These are phyloP conservation scores for Platyscapa corneri DNA, from an alignment of 1,140 invertebrate genomes.

Conservation along the genomic window DNA sequence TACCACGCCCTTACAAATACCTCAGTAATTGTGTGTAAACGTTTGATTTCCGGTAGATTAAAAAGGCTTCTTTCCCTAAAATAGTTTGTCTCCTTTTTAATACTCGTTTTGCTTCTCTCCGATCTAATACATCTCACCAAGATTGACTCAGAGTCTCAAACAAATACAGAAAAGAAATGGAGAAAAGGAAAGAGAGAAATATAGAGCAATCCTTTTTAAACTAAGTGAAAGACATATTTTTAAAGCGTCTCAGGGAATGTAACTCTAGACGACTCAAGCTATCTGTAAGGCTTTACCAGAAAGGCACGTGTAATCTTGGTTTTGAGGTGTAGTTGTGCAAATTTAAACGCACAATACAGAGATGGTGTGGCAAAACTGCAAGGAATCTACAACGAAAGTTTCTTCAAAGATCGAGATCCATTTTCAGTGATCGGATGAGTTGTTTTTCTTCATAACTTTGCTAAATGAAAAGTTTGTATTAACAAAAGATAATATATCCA, in stretches of 20 bases:
- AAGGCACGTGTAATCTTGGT: slow-evolving; percentile 35
- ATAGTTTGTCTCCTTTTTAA: background rate
- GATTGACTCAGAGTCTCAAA: slow-evolving; percentile 13
- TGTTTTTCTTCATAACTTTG: background rate
- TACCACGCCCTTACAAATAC: slow-evolving; percentile 13
- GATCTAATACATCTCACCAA: slow-evolving; percentile 14
- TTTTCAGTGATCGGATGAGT: background rate
- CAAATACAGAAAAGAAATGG: slow-evolving; percentile 13
- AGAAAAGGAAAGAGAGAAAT: background rate
- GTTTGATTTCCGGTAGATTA: background rate
- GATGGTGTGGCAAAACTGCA: background rate
- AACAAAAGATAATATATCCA: background rate
- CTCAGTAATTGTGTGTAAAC: background rate
- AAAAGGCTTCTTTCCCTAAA: background rate
- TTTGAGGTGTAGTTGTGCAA: slow-evolving; percentile 21
- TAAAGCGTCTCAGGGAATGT: slow-evolving; percentile 31
- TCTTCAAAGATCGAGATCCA: slow-evolving; percentile 4
- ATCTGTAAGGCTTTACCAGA: slow-evolving; percentile 47
- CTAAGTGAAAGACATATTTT: slow-evolving; percentile 46
- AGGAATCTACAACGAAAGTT: background rate
- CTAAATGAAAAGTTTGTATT: background rate
- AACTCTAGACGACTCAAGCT: slow-evolving; percentile 25
- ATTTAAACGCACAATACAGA: slow-evolving; percentile 29
- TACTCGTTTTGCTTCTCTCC: background rate
- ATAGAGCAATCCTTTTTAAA: slow-evolving; percentile 41